Evolutionary conservation across 2,113 vertebrate genomes (phyloP).

Genomic region (Stigmatopora nigra): DNA sequence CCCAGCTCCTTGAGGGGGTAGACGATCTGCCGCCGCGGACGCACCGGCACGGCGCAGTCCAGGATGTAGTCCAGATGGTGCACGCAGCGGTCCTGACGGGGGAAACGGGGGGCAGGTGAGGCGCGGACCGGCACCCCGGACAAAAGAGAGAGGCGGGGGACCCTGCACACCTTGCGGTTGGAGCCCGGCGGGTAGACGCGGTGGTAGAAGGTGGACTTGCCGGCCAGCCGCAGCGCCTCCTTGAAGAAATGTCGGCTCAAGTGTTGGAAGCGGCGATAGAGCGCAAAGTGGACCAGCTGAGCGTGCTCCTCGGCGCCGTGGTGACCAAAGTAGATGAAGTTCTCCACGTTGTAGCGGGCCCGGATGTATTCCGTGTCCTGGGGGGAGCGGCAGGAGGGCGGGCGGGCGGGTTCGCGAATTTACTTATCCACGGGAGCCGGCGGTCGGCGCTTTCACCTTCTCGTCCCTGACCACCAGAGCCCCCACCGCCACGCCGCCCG

Average conservation of each 20-base stretch:
- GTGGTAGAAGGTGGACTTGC: conserved; percentile 81
- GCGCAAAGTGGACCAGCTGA: conserved; percentile 74
- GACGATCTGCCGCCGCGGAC: conserved; percentile 87
- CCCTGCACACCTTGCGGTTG: conserved; percentile 68
- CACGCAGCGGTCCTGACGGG: conserved; percentile 73
- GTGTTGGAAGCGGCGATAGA: conserved; percentile 73
- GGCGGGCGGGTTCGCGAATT: too few species aligned
- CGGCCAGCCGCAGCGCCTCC: conserved; percentile 80
- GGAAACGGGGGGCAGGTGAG: too few species aligned
- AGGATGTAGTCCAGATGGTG: conserved; percentile 81
- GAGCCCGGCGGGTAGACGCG: conserved; percentile 63
- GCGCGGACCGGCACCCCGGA: too few species aligned
- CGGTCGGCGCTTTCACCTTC: conserved; percentile 71
- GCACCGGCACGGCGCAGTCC: conserved; percentile 84
- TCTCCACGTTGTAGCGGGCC: conserved; percentile 84
- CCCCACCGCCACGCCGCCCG: conserved; percentile 73
- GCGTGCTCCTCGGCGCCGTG: conserved; percentile 80
- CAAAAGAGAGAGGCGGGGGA: background rate
- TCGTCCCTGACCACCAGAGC: conserved; percentile 79
- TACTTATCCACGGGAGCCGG: too few species aligned
- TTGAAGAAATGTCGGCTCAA: conserved; percentile 78
- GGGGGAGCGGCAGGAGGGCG: too few species aligned
- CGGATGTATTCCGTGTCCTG: conserved; percentile 83
- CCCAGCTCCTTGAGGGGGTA: conserved; percentile 91
- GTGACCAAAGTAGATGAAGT: conserved; percentile 81